A percentile compares a stretch with the other conserved stretches of the same genome.
Evolutionary conservation across 2,888 invertebrate species (phyloP).

Genomic region (Homarus gammarus): DNA sequence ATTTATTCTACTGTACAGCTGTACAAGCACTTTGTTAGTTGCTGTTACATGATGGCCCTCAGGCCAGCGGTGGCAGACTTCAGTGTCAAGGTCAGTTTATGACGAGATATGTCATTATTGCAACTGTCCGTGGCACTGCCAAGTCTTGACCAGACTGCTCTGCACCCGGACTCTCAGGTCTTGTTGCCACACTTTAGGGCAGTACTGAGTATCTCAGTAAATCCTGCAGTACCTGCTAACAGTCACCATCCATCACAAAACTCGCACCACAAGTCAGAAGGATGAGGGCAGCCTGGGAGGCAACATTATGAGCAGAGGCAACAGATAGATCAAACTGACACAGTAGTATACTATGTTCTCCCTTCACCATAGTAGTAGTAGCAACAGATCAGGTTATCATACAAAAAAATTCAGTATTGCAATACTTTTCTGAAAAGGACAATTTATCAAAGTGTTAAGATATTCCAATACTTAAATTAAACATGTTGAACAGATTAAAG

Average conservation of each 20-base stretch:
- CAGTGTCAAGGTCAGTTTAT: conserved; percentile 62
- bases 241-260: not conserved
- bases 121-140: conserved; percentile 65
- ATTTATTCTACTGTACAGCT: conserved; percentile 65
- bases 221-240: no score
- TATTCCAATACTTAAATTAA: not conserved
- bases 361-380: conserved; percentile 47
- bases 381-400: conserved; percentile 13
- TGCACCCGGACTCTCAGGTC: not conserved
- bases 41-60: conserved; percentile 50
- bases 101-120: not conserved
- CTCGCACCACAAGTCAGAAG: not conserved
- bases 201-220: not conserved
- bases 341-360: conserved; percentile 19
- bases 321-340: conserved; percentile 35
- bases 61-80: conserved; percentile 49
- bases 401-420: not conserved
- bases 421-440: no score
- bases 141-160: conserved; percentile 46
- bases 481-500: not conserved
- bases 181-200: not conserved
- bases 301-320: conserved; percentile 63
- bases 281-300: not conserved
- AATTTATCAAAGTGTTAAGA: no score
- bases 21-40: conserved; percentile 71